These are phyloP conservation scores for Nesoenas mayeri DNA, from an alignment of 2,113 vertebrate genomes.

Conservation along the genomic window DNA sequence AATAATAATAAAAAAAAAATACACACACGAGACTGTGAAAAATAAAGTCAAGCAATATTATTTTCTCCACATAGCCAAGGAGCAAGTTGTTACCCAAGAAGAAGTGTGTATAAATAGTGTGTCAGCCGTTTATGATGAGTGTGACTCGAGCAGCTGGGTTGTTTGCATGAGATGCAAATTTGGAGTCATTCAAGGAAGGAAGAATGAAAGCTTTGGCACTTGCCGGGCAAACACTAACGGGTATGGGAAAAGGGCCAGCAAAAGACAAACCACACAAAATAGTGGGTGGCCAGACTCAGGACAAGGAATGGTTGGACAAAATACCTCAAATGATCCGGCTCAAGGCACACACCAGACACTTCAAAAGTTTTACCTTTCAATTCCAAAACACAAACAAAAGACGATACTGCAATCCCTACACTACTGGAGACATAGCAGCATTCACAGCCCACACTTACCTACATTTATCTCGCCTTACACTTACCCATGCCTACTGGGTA, in stretches of 20 bases:
- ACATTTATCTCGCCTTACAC: background rate
- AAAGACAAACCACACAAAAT: conserved; percentile 63
- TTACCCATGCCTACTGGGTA: background rate
- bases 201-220: conserved; percentile 73
- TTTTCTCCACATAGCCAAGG: conserved; percentile 21
- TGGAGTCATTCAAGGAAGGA: conserved; percentile 59
- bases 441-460: background rate
- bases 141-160: conserved; percentile 73
- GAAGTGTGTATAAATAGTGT: conserved; percentile 65
- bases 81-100: conserved; percentile 56
- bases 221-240: conserved; percentile 58
- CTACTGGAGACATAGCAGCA: background rate
- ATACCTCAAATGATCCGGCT: conserved; percentile 35
- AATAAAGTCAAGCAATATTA: conserved; percentile 28
- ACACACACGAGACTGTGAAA: background rate
- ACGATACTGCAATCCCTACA: background rate
- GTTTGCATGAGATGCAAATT: conserved; percentile 77
- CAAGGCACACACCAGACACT: conserved; percentile 7
- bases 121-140: conserved; percentile 67
- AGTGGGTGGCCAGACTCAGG: conserved; percentile 56
- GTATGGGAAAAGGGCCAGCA: conserved; percentile 69
- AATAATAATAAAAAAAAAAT: background rate
- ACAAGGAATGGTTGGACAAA: conserved; percentile 42
- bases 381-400: conserved; percentile 9
- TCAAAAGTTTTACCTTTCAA: conserved; percentile 25